phyloP scores from a whole-genome alignment of 1,140 invertebrate species.

The Drosophila busckii region DNA sequence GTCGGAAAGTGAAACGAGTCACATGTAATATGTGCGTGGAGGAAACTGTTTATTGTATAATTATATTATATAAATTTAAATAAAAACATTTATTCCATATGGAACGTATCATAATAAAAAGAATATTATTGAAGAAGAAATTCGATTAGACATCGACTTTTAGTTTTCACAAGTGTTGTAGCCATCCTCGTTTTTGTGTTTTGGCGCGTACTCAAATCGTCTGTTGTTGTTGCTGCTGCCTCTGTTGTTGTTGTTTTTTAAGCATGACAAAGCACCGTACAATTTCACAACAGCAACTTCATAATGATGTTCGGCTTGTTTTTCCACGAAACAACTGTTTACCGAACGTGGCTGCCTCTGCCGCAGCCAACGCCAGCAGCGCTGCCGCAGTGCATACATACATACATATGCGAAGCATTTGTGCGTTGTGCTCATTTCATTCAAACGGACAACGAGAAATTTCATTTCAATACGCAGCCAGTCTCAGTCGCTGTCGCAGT shows the following conservation, averaged over 20 bases:
- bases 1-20: neutral
- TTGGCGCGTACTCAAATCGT: conserved; percentile 66
- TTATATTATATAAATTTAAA: no score
- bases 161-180: neutral
- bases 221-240: conserved; percentile 47
- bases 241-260: conserved; percentile 66
- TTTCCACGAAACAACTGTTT: conserved; percentile 77
- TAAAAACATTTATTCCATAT: no score
- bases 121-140: no score
- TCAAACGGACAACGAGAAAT: conserved; percentile 60
- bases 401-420: neutral
- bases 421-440: conserved; percentile 65
- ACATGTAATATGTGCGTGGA: neutral
- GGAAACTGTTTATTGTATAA: no score
- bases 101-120: no score
- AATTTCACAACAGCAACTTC: conserved; percentile 76
- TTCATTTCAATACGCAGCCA: conserved; percentile 61
- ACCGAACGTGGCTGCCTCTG: conserved; percentile 43
- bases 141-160: no score
- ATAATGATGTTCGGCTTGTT: conserved; percentile 75
- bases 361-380: conserved; percentile 31
- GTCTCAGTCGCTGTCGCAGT: conserved; percentile 31
- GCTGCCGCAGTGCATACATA: conserved; percentile 9
- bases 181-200: conserved; percentile 44
- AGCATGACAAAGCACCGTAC: conserved; percentile 75